Evolutionary conservation across 2,113 vertebrate species (phyloP), one percentile per base, ranked within the genome.

Genomic region (Martes martes): DNA sequence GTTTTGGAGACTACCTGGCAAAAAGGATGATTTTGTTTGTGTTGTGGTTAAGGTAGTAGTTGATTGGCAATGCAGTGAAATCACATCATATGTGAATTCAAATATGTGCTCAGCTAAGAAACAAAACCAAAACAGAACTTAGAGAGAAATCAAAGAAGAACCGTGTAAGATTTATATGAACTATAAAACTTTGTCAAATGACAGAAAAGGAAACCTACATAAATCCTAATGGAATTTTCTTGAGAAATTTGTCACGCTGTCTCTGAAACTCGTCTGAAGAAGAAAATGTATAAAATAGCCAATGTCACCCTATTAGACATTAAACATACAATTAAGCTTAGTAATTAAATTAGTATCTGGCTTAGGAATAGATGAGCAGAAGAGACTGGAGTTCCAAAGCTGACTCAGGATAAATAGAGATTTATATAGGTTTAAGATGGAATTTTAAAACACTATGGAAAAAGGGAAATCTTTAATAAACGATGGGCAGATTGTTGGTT

Each of bases 391-490:
- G 3, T 67, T 93, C n/a, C 36, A 39, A 89, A 89, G 26, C 6
- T 50, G 69, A 94, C 47, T n/a, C n/a, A 55, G 28, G 26, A 90
- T 59, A 91, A 88, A 57, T 19, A 16, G 39, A 42, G 61, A 55
- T 63, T 80, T 91, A 47, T 71, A 28, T 3, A 93, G 26, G 74
- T 87, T 92, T 91, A 92, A 67, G 21, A 50, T 79, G 47, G 39
- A 83, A 90, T 33, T 89, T 94, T 71, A 95, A 81, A 28, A 88
- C 57, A 71, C n/a, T 31, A 42, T 50, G 39, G 63, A 45, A 79
- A 73, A 95, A 61, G 52, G 39, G 26, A 15, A 93, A 73, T 86
- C 31, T 81, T 93, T 33, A 88, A 74, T 89, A 92, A 94, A 85
- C 92, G 31, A 26, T 89, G 36, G 80, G 36, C 28, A 71, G 67